A percentile compares a stretch with the other conserved stretches of the same genome.
These are phyloP conservation scores for Eretmocerus hayati DNA, from an alignment of 2,888 invertebrate species.

Conservation along the genomic window DNA sequence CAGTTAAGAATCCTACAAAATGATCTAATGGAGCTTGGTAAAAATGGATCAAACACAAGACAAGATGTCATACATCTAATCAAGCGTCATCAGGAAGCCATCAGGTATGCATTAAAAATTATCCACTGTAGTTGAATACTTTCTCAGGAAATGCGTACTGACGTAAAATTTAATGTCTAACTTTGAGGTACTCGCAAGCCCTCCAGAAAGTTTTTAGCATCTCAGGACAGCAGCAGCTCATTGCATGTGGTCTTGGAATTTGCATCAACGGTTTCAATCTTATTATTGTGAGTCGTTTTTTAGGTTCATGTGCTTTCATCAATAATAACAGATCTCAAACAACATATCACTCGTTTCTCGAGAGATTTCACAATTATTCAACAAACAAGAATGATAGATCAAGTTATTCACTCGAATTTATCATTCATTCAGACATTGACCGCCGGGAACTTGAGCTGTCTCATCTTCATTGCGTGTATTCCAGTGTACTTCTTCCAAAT, in stretches of 20 bases:
- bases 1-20: slow-evolving; percentile 8
- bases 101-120: slow-evolving; percentile 3
- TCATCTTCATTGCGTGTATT: too few relatives aligned
- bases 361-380: too few relatives aligned
- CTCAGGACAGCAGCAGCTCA: slow-evolving; percentile 28
- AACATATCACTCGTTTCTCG: too few relatives aligned
- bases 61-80: background rate
- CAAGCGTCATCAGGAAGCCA: slow-evolving; percentile 9
- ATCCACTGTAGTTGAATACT: too few relatives aligned
- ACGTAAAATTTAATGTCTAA: too few relatives aligned
- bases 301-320: too few relatives aligned
- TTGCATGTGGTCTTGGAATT: slow-evolving; percentile 29
- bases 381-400: too few relatives aligned
- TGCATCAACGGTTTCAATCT: slow-evolving; percentile 32
- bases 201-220: slow-evolving; percentile 27
- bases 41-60: background rate
- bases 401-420: too few relatives aligned
- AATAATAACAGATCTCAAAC: too few relatives aligned
- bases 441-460: too few relatives aligned
- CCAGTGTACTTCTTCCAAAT: slow-evolving; percentile 6
- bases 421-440: too few relatives aligned
- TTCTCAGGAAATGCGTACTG: too few relatives aligned
- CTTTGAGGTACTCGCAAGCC: slow-evolving; percentile 22
- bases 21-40: slow-evolving; percentile 2
- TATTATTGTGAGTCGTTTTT: slow-evolving; percentile 15